Conservation (phyloP, 1,140 invertebrate genomes). For the Planococcus citri region DNA sequence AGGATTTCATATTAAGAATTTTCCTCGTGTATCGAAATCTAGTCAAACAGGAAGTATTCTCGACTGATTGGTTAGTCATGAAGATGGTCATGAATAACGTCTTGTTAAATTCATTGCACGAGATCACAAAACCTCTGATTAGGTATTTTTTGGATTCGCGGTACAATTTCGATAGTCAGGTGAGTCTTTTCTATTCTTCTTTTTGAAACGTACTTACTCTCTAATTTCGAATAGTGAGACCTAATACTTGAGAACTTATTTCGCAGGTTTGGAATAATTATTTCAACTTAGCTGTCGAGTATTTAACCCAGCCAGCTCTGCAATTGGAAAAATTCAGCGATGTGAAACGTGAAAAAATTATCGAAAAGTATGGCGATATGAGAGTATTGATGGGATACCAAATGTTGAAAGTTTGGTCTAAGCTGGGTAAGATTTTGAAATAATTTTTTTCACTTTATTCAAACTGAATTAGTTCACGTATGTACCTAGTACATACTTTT, state of each 20-base stretch:
- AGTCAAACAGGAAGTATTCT: conserved; percentile 71
- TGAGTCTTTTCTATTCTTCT: conserved; percentile 31
- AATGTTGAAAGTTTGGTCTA: conserved; percentile 87
- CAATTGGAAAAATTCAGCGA: conserved; percentile 75
- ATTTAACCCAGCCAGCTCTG: conserved; percentile 72
- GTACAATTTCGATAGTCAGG: conserved; percentile 52
- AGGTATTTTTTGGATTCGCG: conserved; percentile 61
- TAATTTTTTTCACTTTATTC: background rate
- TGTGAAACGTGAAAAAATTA: conserved; percentile 61
- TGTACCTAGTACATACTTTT: no score
- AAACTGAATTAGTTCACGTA: no score
- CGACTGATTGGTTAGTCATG: conserved; percentile 85
- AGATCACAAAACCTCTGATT: conserved; percentile 73
- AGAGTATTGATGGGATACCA: conserved; percentile 85
- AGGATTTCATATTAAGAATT: conserved; percentile 80
- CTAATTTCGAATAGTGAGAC: background rate
- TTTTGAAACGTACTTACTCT: background rate
- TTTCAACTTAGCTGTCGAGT: conserved; percentile 75
- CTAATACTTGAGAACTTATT: background rate
- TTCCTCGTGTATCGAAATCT: conserved; percentile 78
- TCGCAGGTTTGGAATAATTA: conserved; percentile 77
- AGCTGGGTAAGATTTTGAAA: conserved; percentile 48
- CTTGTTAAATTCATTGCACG: conserved; percentile 69
- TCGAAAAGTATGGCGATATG: conserved; percentile 81
- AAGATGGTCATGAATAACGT: conserved; percentile 82